A percentile compares a stretch with the other conserved stretches of the same genome.
These are phyloP conservation scores for Chaenocephalus aceratus DNA, from an alignment of 2,113 vertebrate species.

Conservation along the genomic window DNA sequence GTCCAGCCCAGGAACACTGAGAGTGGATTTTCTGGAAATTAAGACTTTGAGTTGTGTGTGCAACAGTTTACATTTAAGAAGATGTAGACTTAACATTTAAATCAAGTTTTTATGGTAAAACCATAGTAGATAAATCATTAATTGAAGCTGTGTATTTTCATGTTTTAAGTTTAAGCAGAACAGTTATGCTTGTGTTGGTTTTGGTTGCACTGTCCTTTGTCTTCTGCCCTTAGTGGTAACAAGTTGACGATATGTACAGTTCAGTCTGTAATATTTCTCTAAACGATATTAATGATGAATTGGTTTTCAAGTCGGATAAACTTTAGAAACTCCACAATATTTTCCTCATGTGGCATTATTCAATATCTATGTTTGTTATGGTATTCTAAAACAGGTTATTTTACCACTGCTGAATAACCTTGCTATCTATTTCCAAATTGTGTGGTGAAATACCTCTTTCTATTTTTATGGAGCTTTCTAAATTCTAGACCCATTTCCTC, in stretches of 20 bases:
- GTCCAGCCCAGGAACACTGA: not conserved
- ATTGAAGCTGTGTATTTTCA: constrained; percentile 8
- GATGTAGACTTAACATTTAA: no score
- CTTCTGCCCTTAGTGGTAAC: constrained; percentile 19
- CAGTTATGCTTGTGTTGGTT: not conserved
- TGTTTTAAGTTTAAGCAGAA: no score
- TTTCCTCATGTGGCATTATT: not conserved
- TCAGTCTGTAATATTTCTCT: not conserved
- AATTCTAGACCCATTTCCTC: constrained; percentile 33
- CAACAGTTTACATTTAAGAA: not conserved
- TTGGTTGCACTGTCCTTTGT: not conserved
- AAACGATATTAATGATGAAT: not conserved
- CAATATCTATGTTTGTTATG: not conserved
- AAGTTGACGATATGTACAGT: not conserved
- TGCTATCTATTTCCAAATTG: constrained; percentile 29
- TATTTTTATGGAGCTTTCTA: constrained; percentile 57
- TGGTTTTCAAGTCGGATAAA: not conserved
- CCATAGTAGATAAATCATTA: not conserved
- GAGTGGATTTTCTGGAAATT: not conserved
- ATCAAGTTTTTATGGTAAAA: not conserved
- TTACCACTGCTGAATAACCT: not conserved
- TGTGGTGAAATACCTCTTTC: constrained; percentile 13
- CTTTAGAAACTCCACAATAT: not conserved
- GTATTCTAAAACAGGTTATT: not conserved
- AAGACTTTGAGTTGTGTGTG: not conserved